phyloP scores from a whole-genome alignment of 2,797 vertebrate genomes.

The Onychomys leucogaster region DNA sequence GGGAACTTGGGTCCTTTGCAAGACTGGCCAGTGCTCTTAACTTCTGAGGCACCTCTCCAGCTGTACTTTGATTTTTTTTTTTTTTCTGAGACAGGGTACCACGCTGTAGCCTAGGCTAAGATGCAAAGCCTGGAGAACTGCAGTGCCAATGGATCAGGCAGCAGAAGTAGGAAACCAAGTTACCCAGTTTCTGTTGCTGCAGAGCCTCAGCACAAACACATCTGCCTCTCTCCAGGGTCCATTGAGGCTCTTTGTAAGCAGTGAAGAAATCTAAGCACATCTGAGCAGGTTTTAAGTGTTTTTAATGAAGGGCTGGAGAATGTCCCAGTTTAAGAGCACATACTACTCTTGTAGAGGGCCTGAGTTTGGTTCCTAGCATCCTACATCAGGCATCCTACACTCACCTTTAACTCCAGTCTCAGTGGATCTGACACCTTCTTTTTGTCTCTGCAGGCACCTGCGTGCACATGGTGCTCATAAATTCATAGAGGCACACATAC shows the following conservation, averaged over 20 bases:
- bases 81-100: neutral
- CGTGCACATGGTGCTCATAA: too few species aligned
- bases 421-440: too few species aligned
- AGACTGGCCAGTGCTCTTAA: neutral
- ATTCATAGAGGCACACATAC: too few species aligned
- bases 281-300: neutral
- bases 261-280: neutral
- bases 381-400: too few species aligned
- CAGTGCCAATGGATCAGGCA: neutral
- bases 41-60: neutral
- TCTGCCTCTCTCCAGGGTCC: neutral
- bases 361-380: too few species aligned
- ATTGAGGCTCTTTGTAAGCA: conserved; percentile 1
- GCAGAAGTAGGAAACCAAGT: neutral
- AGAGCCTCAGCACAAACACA: neutral
- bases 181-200: neutral
- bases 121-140: neutral
- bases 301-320: neutral
- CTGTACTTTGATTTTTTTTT: neutral
- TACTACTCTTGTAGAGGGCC: too few species aligned
- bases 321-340: too few species aligned
- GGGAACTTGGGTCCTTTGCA: neutral
- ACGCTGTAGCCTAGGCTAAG: neutral
- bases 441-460: too few species aligned
- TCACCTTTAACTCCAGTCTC: too few species aligned